These are phyloP conservation scores for Enoplolaimus lenunculus DNA, from an alignment of 2,888 invertebrate species.

Conservation along the genomic window DNA sequence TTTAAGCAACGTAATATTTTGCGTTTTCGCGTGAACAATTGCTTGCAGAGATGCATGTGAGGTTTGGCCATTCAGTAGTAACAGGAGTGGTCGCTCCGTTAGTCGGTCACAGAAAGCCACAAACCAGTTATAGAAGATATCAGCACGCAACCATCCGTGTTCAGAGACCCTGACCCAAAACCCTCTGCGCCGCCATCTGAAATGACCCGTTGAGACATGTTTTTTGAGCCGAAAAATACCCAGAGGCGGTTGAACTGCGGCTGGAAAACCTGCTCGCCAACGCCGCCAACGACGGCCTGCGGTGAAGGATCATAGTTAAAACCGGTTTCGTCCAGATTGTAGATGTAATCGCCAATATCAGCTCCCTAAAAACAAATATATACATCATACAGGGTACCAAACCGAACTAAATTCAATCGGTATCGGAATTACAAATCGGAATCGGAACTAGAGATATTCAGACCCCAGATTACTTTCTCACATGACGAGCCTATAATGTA, in stretches of 20 bases:
- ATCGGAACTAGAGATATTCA: too few species aligned
- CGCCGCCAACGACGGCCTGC: not conserved
- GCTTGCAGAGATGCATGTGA: conserved; percentile 1
- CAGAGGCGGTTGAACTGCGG: not conserved
- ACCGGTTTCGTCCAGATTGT: conserved; percentile 1
- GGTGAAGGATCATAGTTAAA: conserved; percentile 2
- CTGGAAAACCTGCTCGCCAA: not conserved
- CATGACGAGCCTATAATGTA: too few species aligned
- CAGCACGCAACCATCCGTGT: conserved; percentile 14
- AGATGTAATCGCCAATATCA: not conserved
- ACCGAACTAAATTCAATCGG: too few species aligned
- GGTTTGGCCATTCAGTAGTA: conserved; percentile 12
- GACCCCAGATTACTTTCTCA: too few species aligned
- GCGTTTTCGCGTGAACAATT: not conserved
- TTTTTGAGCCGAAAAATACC: not conserved
- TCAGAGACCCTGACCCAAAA: not conserved
- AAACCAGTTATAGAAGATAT: conserved; percentile 3
- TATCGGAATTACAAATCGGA: too few species aligned
- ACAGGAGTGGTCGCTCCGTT: not conserved
- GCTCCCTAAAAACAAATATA: not conserved
- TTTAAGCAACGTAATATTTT: conserved; percentile 6
- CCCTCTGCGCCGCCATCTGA: not conserved
- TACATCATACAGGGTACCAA: too few species aligned
- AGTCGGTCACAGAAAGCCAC: conserved; percentile 10
- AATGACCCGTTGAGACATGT: not conserved